These are phyloP conservation scores for Parazoanthus atlanticus DNA, from an alignment of 92 coral and sea anemone species.

Conservation along the genomic window DNA sequence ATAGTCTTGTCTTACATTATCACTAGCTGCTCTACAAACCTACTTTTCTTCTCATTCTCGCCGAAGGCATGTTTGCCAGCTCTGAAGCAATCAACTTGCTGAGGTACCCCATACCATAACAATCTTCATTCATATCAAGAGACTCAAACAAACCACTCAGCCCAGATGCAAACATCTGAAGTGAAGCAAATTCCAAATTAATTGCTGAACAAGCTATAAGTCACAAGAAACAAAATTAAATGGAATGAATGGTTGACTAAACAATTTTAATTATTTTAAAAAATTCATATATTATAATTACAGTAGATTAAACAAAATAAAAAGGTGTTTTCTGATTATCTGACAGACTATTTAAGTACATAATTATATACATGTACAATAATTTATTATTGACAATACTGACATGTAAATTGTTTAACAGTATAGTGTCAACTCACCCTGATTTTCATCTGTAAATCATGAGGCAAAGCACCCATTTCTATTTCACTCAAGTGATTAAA, in stretches of 20 bases:
- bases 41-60: slow-evolving; percentile 92
- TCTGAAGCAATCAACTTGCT: slow-evolving; percentile 90
- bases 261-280: too few relatives aligned
- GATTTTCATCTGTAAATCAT: slow-evolving; percentile 83
- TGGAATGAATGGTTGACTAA: background rate
- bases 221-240: background rate
- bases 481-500: slow-evolving; percentile 82
- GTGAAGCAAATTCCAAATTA: background rate
- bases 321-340: background rate
- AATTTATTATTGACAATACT: too few relatives aligned
- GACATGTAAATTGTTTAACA: background rate
- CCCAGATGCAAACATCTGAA: slow-evolving; percentile 96
- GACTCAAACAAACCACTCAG: slow-evolving; percentile 89
- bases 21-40: background rate
- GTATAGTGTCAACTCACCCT: slow-evolving; percentile 58
- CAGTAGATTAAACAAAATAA: background rate
- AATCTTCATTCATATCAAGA: slow-evolving; percentile 91
- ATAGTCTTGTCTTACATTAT: background rate
- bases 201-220: background rate
- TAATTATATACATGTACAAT: too few relatives aligned
- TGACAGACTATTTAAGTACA: too few relatives aligned
- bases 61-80: slow-evolving; percentile 86
- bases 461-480: slow-evolving; percentile 84
- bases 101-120: slow-evolving; percentile 94
- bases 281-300: background rate